These are phyloP conservation scores for Tachysurus fulvidraco DNA, from an alignment of 2,113 vertebrate genomes.

Conservation along the genomic window DNA sequence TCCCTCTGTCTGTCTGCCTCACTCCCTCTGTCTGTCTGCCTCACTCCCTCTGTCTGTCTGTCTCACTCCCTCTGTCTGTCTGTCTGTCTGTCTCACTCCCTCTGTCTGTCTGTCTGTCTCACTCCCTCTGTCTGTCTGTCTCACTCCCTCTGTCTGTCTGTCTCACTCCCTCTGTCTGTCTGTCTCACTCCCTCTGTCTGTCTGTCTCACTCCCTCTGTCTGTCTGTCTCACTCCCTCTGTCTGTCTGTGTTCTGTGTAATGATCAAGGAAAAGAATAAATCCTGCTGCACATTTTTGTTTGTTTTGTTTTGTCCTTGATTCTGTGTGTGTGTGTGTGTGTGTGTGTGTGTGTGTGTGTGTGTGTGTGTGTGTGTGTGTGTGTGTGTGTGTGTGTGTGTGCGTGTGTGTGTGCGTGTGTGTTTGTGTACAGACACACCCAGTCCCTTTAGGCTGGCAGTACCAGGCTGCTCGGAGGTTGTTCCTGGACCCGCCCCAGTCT, in stretches of 20 bases:
- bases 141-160: no score
- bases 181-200: neutral
- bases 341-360: no score
- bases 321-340: no score
- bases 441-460: slow-evolving; percentile 73
- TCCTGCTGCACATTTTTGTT: no score
- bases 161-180: neutral
- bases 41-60: neutral
- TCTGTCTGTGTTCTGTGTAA: neutral
- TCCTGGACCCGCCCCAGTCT: slow-evolving; percentile 61
- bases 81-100: neutral
- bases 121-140: no score
- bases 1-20: no score
- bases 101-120: neutral
- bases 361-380: neutral
- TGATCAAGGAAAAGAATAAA: neutral
- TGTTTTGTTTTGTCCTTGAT: neutral
- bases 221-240: neutral
- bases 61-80: neutral
- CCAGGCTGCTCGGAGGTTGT: slow-evolving; percentile 71
- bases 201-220: neutral
- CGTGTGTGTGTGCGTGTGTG: slow-evolving; percentile 23
- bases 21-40: no score
- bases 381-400: slow-evolving; percentile 16
- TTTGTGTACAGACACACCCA: slow-evolving; percentile 66